Evolutionary conservation across 2,888 invertebrate species (phyloP), one percentile per base, ranked within the genome.

Genomic region (Metallyticus violacea): DNA sequence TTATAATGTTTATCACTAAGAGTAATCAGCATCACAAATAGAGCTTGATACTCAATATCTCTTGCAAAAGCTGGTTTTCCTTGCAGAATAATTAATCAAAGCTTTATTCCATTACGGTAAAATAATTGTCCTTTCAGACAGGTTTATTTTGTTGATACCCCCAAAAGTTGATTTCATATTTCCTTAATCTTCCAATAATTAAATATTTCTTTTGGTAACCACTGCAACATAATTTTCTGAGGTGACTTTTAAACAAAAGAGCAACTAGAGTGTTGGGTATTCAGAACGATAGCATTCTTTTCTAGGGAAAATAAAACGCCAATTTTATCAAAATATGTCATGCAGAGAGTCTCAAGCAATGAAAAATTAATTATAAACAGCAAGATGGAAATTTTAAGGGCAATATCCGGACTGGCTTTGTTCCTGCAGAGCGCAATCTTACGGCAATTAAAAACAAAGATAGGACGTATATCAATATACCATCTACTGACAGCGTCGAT

Each of bases 401-500:
- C 40, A 85, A 85, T 85, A 85, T 85, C 85, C 85, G 78, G 85
- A 7, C 78, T 29, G 0, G 85, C 85, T 85, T 86, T 86, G 86
- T 85, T 85, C 77, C 82, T 80, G 26, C 27, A 30, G 30, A 26
- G 62, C 30, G 30, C 86, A 86, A 82, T 82, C 82, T 86, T 77
- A 81, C 28, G 82, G 82, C 79, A 86, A 86, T 86, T 86, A 86
- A 86, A 86, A 86, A 82, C 81, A 86, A 83, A 30, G 82, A 28
- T 26, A 40, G 29, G 78, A 40, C 86, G 81, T 76, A 82, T 26
- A 82, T 62, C 82, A n/a, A 26, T 82, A 76, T 76, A 82, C 30
- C 40, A 62, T 62, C 40, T n/a, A 62, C 40, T 62, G 40, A 62
- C 40, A n/a, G n/a, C n/a, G n/a, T n/a, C n/a, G n/a, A n/a, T n/a